These are phyloP conservation scores for Sylvilagus floridanus DNA, from an alignment of 2,797 vertebrate genomes.

Conservation along the genomic window DNA sequence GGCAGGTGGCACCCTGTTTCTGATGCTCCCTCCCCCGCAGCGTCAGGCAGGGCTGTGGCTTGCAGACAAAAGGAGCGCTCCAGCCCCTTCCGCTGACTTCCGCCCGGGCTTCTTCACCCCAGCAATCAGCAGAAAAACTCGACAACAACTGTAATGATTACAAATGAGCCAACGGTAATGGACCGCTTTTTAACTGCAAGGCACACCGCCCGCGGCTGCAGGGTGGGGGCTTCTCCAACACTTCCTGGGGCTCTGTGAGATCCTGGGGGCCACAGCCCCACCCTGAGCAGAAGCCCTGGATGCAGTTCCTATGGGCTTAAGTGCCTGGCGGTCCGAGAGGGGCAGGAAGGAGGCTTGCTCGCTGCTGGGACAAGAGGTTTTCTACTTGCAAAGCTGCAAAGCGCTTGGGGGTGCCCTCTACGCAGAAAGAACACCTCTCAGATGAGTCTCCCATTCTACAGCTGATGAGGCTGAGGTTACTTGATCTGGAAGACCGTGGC, in stretches of 20 bases:
- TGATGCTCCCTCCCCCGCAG: neutral
- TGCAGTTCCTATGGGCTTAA: neutral
- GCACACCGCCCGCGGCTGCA: neutral
- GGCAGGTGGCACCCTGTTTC: neutral
- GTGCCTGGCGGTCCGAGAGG: neutral
- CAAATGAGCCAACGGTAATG: slow-evolving; percentile 75
- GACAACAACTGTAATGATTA: slow-evolving; percentile 78
- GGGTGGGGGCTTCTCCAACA: neutral
- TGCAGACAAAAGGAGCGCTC: slow-evolving; percentile 70
- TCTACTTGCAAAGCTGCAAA: neutral
- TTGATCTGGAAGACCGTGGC: neutral
- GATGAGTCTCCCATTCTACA: slow-evolving; percentile 49
- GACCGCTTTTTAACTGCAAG: slow-evolving; percentile 56
- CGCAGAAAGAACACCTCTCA: neutral
- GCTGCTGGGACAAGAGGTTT: slow-evolving; percentile 1
- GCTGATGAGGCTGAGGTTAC: slow-evolving; percentile 50
- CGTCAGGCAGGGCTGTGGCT: neutral
- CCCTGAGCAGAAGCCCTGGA: neutral
- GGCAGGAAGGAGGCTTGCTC: neutral
- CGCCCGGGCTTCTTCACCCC: slow-evolving; percentile 25
- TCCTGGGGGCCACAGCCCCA: neutral
- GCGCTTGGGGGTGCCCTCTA: slow-evolving; percentile 34
- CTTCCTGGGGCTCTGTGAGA: neutral
- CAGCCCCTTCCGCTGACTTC: slow-evolving; percentile 59
- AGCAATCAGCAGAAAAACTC: slow-evolving; percentile 75